These are phyloP conservation scores for Apteryx owenii DNA, from an alignment of 2,113 vertebrate genomes.

Conservation along the genomic window DNA sequence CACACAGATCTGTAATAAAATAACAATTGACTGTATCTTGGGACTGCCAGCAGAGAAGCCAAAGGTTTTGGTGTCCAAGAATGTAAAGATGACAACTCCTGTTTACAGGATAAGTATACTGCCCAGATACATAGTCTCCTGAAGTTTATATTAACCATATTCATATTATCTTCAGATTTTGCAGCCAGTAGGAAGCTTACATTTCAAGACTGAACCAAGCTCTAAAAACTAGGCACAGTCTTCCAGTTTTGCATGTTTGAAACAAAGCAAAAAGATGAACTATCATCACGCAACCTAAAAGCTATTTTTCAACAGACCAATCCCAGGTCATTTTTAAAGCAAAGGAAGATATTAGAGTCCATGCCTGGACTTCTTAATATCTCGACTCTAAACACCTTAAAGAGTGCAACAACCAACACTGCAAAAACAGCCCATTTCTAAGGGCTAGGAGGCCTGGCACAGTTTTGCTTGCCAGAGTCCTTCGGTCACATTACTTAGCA, in stretches of 20 bases:
- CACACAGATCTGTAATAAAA: conserved; percentile 7
- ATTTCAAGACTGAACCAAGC: not conserved
- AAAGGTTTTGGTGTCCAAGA: not conserved
- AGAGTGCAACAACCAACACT: not conserved
- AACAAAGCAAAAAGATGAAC: not conserved
- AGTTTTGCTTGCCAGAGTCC: not conserved
- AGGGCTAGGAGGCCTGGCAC: not conserved
- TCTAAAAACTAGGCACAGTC: not conserved
- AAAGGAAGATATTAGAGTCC: not conserved
- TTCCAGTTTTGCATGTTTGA: not conserved
- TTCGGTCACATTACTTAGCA: not conserved
- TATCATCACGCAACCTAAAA: not conserved
- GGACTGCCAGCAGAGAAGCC: not conserved
- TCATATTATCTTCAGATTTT: not conserved
- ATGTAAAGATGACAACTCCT: not conserved
- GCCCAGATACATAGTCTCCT: not conserved
- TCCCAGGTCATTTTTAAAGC: not conserved
- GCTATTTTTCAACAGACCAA: not conserved
- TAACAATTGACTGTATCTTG: not conserved
- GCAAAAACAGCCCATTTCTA: not conserved
- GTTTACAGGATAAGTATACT: not conserved
- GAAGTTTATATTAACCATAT: not conserved
- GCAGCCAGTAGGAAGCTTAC: not conserved
- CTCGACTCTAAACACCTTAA: not conserved
- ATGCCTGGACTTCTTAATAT: not conserved